Evolutionary conservation across 2,797 vertebrate genomes (phyloP), one percentile per base, ranked within the genome.

Genomic region (Falco naumanni): DNA sequence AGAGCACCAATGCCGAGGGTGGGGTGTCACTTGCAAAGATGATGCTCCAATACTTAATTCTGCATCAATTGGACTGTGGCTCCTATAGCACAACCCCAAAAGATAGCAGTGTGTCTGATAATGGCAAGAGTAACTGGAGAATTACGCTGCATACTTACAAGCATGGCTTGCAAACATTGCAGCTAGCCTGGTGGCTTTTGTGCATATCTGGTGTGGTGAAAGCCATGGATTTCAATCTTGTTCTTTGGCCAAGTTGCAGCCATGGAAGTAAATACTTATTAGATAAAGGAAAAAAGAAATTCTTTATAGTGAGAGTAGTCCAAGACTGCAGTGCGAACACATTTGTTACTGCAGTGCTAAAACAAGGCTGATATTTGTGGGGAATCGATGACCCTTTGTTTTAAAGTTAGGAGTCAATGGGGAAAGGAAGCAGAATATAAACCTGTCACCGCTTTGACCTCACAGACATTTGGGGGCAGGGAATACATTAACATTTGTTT

Each of bases 251-350:
- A 50, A 18, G 37, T 10, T 31, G 10, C 60, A 88, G 56, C 77
- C 16, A 2, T 33, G 65, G 51, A 78, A 29, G 34, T 70, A 83
- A 83, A 87, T 60, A 34, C 9, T 10, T 75, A 0, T 48, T 59
- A 72, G 61, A 75, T 26, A 47, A 71, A 66, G 75, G 54, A 25
- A 7, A 57, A 70, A 69, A 37, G 11, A 39, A 50, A 37, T 10
- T 57, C 59, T 50, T 72, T 54, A 16, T 7, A 34, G 13, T 24
- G 29, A 72, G 45, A 64, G 53, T 4, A 21, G 10, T 26, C 45
- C 45, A 33, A 41, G 43, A 15, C 12, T 4, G 7, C 45, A 53
- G 16, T 31, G 31, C 0, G 0, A 53, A n/a, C 19, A 45, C 37
- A 3, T n/a, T 71, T 0, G 1, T 65, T 68, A 37, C 2, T 82